A percentile compares a stretch with the other conserved stretches of the same genome.
Evolutionary conservation across 2,888 invertebrate genomes (phyloP).

Genomic region (Pristionchus mayeri): DNA sequence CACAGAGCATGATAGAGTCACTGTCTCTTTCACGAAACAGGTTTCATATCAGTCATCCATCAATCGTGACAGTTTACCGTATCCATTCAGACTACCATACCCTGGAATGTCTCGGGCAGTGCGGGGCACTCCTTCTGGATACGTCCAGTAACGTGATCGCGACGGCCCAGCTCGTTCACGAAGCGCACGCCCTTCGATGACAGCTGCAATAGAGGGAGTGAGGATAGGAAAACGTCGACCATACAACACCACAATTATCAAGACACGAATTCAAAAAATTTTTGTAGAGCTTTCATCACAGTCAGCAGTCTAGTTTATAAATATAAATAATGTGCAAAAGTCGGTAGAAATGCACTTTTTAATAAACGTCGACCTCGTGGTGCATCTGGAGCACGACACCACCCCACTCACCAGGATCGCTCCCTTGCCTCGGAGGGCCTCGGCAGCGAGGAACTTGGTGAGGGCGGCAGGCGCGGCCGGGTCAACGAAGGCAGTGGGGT

Average conservation of each 20-base stretch:
- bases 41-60: no score
- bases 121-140: conserved; percentile 69
- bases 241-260: neutral
- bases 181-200: conserved; percentile 68
- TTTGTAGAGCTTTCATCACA: no score
- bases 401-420: conserved; percentile 64
- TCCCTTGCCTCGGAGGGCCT: conserved; percentile 75
- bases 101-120: conserved; percentile 57
- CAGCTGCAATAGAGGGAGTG: no score
- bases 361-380: neutral
- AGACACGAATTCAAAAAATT: no score
- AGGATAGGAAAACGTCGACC: conserved; percentile 32
- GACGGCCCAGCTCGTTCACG: conserved; percentile 74
- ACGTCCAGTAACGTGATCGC: conserved; percentile 71
- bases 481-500: conserved; percentile 75
- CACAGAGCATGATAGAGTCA: no score
- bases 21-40: no score
- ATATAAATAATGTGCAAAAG: neutral
- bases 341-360: neutral
- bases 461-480: conserved; percentile 70
- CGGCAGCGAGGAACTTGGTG: conserved; percentile 76
- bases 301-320: no score
- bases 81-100: neutral
- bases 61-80: no score
- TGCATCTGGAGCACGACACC: no score